These are phyloP conservation scores for Mesaphorura yosii DNA, from an alignment of 1,140 invertebrate species.

Conservation along the genomic window DNA sequence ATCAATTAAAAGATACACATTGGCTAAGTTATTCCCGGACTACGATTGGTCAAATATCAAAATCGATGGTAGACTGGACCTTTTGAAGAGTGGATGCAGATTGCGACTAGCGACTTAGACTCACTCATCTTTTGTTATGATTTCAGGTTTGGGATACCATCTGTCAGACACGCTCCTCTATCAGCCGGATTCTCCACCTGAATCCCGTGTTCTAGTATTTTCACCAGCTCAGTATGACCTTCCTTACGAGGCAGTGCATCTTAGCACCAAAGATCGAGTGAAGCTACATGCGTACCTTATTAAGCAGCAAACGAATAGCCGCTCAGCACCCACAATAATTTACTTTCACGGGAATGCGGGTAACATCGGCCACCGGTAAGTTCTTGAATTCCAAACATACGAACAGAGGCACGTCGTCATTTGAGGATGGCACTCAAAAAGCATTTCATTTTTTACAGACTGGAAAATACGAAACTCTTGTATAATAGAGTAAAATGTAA, in stretches of 20 bases:
- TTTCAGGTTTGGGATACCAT: conserved; percentile 27
- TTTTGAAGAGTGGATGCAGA: not conserved
- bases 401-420: no score
- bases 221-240: conserved; percentile 69
- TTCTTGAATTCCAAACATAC: no score
- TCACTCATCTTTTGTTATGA: not conserved
- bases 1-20: no score
- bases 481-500: conserved; percentile 71
- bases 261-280: conserved; percentile 63
- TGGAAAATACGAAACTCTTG: conserved; percentile 63
- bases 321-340: conserved; percentile 61
- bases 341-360: conserved; percentile 94
- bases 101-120: not conserved
- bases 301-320: conserved; percentile 55
- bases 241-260: conserved; percentile 70
- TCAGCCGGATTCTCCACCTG: conserved; percentile 46
- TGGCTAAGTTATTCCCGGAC: conserved; percentile 1
- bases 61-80: not conserved
- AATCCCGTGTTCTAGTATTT: conserved; percentile 73
- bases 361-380: conserved; percentile 81
- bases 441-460: conserved; percentile 37
- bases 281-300: conserved; percentile 78
- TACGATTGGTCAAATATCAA: not conserved
- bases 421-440: no score
- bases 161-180: conserved; percentile 27